Conservation (phyloP, 2,888 invertebrate genomes). For the Pseudococcus jackbeardsleyi region DNA sequence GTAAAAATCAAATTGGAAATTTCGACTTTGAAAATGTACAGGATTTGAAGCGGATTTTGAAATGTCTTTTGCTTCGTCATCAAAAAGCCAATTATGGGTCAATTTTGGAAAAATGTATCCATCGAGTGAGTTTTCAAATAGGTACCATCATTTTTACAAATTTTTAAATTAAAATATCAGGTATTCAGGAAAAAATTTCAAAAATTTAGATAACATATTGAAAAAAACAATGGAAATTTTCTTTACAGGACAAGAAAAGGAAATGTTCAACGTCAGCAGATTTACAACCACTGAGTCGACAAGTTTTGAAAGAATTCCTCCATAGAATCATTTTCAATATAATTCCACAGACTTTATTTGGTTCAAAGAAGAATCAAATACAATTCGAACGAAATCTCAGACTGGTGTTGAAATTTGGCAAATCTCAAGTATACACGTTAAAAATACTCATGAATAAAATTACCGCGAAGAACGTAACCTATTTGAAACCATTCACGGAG, state of each 20-base stretch:
- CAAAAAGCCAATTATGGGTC: constrained; percentile 8
- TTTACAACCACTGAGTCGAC: background rate
- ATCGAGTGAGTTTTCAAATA: background rate
- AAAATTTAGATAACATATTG: background rate
- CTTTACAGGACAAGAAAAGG: background rate
- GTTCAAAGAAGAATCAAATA: constrained; percentile 7
- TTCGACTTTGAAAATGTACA: background rate
- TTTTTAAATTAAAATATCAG: too few relatives aligned
- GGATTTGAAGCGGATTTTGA: constrained; percentile 33
- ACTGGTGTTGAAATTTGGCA: constrained; percentile 25
- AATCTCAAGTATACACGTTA: constrained; percentile 57
- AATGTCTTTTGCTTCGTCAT: background rate
- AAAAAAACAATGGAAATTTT: too few relatives aligned
- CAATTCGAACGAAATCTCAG: constrained; percentile 52
- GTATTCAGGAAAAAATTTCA: too few relatives aligned
- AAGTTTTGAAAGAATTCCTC: constrained; percentile 45
- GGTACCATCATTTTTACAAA: too few relatives aligned
- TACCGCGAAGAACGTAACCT: background rate
- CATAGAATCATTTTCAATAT: constrained; percentile 53
- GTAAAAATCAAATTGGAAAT: background rate
- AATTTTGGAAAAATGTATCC: constrained; percentile 18
- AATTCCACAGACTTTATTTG: constrained; percentile 47
- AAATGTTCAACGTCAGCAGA: background rate
- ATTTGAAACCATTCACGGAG: background rate
- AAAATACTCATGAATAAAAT: constrained; percentile 43